Percentiles rank a stretch among this genome's conserved stretches.
Evolutionary conservation across 1,140 invertebrate species (phyloP).

Genomic region (Paraescarpia echinospica): DNA sequence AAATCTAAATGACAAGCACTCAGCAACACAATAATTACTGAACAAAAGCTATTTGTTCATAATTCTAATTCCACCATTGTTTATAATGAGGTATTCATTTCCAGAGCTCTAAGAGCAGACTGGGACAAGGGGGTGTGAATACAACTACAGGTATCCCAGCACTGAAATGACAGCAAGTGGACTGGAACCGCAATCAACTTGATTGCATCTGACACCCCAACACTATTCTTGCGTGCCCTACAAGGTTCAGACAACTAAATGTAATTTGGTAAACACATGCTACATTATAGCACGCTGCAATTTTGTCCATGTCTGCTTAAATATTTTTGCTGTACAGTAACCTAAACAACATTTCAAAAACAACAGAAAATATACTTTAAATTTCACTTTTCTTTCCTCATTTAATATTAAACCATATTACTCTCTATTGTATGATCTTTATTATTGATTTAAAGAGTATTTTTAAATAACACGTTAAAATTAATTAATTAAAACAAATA

Average conservation of each 20-base stretch:
- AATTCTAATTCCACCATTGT: not conserved
- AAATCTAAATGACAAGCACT: not conserved
- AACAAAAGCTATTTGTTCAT: conserved; percentile 12
- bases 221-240: not conserved
- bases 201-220: not conserved
- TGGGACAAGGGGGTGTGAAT: not conserved
- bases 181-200: not conserved
- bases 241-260: not conserved
- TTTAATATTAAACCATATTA: too few species aligned
- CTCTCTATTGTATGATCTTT: too few species aligned
- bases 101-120: not conserved
- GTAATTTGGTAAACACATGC: not conserved
- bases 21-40: not conserved
- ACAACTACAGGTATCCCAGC: not conserved
- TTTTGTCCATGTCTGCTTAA: too few species aligned
- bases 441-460: too few species aligned
- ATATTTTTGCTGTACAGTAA: too few species aligned
- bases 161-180: not conserved
- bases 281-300: not conserved
- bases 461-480: too few species aligned
- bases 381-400: too few species aligned
- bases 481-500: too few species aligned
- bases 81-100: conserved; percentile 15
- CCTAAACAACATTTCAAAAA: too few species aligned
- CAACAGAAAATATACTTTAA: too few species aligned